These are phyloP conservation scores for Hyppa rectilinea DNA, from an alignment of 2,888 invertebrate genomes.

Conservation along the genomic window DNA sequence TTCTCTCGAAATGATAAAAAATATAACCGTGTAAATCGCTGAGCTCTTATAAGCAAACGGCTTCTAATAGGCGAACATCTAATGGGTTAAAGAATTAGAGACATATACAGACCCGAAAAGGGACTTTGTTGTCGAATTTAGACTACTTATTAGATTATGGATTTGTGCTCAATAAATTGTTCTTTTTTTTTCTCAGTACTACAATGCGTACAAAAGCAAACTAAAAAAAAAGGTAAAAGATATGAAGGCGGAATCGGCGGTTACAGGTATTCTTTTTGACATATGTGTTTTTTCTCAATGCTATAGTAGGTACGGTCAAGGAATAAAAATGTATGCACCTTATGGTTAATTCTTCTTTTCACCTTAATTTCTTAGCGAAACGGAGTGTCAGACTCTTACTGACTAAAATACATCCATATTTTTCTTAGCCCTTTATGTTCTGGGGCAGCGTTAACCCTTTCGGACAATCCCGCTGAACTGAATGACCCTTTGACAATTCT, in stretches of 20 bases:
- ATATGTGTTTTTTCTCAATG: too few species aligned
- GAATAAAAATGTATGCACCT: not conserved
- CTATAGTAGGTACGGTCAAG: not conserved
- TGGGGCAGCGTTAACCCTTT: too few species aligned
- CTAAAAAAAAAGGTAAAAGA: conserved; percentile 26
- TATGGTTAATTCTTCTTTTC: not conserved
- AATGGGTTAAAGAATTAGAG: not conserved
- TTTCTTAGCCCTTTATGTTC: too few species aligned
- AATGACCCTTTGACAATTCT: too few species aligned
- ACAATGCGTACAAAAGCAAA: conserved; percentile 31
- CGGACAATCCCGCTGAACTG: too few species aligned
- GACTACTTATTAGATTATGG: not conserved
- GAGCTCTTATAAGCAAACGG: too few species aligned
- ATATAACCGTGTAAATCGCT: too few species aligned
- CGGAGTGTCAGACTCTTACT: too few species aligned
- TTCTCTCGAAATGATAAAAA: too few species aligned
- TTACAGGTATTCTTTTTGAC: conserved; percentile 3
- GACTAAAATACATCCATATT: too few species aligned
- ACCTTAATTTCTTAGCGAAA: too few species aligned
- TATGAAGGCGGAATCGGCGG: conserved; percentile 16
- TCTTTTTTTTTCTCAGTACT: conserved; percentile 14
- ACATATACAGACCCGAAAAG: not conserved
- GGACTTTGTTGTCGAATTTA: not conserved
- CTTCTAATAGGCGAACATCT: too few species aligned
- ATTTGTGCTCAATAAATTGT: not conserved